Base-by-base conservation (phyloP, 2,113 vertebrate species). In the Podiceps cristatus region DNA sequence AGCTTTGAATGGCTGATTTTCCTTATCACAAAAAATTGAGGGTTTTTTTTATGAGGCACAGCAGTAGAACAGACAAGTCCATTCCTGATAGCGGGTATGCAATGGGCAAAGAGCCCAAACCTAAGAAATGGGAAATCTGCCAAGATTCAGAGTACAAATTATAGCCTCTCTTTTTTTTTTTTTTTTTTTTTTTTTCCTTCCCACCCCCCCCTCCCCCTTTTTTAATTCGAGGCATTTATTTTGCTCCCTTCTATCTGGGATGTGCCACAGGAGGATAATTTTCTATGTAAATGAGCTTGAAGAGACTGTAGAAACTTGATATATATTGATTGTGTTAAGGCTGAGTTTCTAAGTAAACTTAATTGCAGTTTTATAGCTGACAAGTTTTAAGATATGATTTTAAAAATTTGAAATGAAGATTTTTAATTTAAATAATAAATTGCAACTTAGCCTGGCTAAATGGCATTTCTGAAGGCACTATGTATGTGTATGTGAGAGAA, bases 1-100 rank as follows among this genome's bases (percentile, higher is more conserved):
- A 33, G 42, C 76, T 86, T 69, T 77, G 58, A 47, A 24, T 45
- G 33, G 27, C 14, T 75, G 15, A 5, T 60, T 88, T 86, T 68
- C 42, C 58, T 59, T 59, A 35, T 52, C n/a, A 25, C 25, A 75
- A 44, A 58, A 88, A 55, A 23, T 2, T 28, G 29, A 71, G 18
- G 6, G 0, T 0, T 72, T 76, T 68, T 62, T n/a, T 33, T 4
- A 9, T 58, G 42, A 69, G 18, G 60, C 42, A 49, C 5, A 27
- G 18, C 7, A 2, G 73, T 80, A 49, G 53, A 84, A 40, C 27
- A 52, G 14, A 24, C 42, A 68, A 59, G 37, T 44, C 59, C 20
- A 7, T 6, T 81, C 33, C 45, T 71, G 42, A 18, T 18, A 66
- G 33, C 55, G 85, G 73, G 10, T 81, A 9, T 58, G 29, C 0